These are phyloP conservation scores for Rhamnusium bicolor DNA, from an alignment of 2,888 invertebrate species.

Conservation along the genomic window DNA sequence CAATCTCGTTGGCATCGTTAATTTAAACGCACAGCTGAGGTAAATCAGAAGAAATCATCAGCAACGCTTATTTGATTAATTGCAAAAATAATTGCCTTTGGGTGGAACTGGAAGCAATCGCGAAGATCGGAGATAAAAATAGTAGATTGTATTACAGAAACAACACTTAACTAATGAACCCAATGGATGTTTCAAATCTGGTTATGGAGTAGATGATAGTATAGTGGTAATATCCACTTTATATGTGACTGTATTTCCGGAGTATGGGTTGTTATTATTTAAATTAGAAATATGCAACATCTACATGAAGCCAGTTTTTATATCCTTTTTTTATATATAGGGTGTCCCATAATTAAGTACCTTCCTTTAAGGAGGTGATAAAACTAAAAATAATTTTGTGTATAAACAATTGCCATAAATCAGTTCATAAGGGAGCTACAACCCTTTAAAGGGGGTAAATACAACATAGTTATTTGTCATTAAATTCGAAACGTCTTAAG, in stretches of 20 bases:
- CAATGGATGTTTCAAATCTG: slow-evolving; percentile 1
- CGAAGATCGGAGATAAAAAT: slow-evolving; percentile 7
- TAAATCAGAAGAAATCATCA: slow-evolving; percentile 29
- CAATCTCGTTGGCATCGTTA: slow-evolving; percentile 25
- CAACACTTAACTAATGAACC: slow-evolving; percentile 12
- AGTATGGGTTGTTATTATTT: not conserved
- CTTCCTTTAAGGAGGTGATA: too few species aligned
- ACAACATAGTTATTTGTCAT: too few species aligned
- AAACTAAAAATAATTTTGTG: too few species aligned
- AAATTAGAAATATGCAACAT: too few species aligned
- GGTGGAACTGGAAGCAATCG: slow-evolving; percentile 17
- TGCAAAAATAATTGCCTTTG: slow-evolving; percentile 24
- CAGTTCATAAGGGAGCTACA: too few species aligned
- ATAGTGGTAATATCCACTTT: not conserved
- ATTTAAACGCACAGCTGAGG: slow-evolving; percentile 25
- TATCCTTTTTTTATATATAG: too few species aligned
- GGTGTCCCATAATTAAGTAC: too few species aligned
- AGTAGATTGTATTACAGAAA: slow-evolving; percentile 17
- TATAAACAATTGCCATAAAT: too few species aligned
- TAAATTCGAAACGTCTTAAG: too few species aligned
- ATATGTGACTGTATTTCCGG: not conserved
- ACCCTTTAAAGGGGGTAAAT: too few species aligned
- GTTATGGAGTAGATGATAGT: not conserved
- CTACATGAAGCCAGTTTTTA: too few species aligned
- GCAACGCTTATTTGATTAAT: slow-evolving; percentile 29